These are phyloP conservation scores for zebrafish (Danio rerio) DNA, from an alignment of 2,113 vertebrate species.

Conservation along the genomic window DNA sequence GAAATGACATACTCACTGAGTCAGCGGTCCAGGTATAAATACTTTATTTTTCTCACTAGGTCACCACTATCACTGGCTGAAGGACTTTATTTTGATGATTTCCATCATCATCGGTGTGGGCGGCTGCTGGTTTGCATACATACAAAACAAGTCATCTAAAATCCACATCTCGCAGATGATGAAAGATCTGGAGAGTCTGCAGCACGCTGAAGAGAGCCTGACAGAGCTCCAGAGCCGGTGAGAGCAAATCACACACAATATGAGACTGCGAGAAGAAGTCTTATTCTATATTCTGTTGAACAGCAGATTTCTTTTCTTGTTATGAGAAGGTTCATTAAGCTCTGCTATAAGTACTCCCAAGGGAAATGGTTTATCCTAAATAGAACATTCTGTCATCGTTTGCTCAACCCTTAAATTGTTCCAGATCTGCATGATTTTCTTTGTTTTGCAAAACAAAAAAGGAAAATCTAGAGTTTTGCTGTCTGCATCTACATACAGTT, in stretches of 20 bases:
- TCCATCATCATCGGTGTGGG: constrained; percentile 97
- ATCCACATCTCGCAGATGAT: constrained; percentile 98
- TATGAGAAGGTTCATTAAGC: constrained; percentile 35
- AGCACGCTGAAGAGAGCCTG: constrained; percentile 92
- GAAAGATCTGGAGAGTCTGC: constrained; percentile 97
- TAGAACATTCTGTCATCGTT: not conserved
- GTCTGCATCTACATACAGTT: too few relatives aligned
- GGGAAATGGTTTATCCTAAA: not conserved
- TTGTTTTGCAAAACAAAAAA: not conserved
- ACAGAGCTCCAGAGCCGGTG: constrained; percentile 93
- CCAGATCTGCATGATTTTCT: not conserved
- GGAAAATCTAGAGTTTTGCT: too few relatives aligned
- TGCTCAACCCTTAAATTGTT: not conserved
- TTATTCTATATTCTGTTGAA: constrained; percentile 9
- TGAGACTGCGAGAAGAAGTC: not conserved
- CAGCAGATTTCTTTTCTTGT: not conserved
- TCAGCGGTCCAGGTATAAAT: not conserved
- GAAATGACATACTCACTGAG: too few relatives aligned
- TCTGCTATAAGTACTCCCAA: not conserved
- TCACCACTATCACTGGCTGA: constrained; percentile 97
- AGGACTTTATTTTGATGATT: constrained; percentile 94
- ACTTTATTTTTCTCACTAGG: constrained; percentile 73
- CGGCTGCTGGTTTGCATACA: constrained; percentile 98
- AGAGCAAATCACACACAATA: constrained; percentile 45
- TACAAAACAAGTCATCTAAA: constrained; percentile 94